Evolutionary conservation across 2,797 vertebrate genomes (phyloP).

Genomic region (Pyrocephalus nanus): DNA sequence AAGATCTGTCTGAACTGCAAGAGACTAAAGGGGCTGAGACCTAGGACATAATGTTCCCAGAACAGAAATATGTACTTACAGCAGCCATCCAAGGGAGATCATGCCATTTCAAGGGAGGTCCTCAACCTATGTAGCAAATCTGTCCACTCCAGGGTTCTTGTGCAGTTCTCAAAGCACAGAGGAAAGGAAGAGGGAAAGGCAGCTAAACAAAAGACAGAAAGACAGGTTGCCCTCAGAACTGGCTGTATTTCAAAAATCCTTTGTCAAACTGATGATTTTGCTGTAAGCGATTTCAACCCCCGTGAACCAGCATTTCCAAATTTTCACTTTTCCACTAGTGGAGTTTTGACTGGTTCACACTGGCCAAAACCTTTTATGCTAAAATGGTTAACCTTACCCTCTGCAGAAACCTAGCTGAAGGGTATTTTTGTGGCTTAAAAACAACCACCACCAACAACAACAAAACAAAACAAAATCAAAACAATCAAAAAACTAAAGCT

Average conservation of each 20-base stretch:
- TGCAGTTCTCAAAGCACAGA: neutral
- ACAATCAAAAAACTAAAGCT: neutral
- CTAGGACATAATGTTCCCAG: neutral
- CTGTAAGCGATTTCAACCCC: neutral
- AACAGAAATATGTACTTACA: neutral
- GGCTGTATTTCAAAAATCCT: neutral
- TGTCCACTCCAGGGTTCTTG: neutral
- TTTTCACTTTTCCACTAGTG: neutral
- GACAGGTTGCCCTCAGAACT: neutral
- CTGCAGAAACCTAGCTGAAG: neutral
- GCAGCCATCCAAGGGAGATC: neutral
- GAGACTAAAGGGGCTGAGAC: neutral
- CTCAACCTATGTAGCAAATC: neutral
- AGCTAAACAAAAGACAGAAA: neutral
- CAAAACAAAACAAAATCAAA: neutral
- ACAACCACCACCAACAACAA: neutral
- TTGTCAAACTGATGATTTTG: neutral
- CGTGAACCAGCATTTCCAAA: neutral
- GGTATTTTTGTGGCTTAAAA: rapidly evolving
- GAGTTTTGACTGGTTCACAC: neutral
- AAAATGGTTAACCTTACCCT: neutral
- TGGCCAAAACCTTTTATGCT: neutral
- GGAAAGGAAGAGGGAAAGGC: neutral
- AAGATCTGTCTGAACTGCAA: neutral
- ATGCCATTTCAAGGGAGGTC: neutral